These are phyloP conservation scores for Tadarida brasiliensis DNA, from an alignment of 2,797 vertebrate genomes.

Conservation along the genomic window DNA sequence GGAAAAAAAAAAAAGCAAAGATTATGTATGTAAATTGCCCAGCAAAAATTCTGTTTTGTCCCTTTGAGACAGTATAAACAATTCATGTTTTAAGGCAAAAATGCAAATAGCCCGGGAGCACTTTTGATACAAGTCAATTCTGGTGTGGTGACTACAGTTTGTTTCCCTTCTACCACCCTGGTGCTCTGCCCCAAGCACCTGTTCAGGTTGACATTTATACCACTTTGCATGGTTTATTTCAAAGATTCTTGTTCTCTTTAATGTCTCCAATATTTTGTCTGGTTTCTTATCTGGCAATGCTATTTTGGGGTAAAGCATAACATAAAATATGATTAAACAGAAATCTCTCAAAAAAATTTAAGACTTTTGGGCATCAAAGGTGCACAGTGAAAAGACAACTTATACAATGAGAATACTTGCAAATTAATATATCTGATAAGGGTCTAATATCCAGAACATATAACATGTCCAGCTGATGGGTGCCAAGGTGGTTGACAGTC, in stretches of 20 bases:
- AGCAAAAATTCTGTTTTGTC: neutral
- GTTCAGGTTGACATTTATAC: neutral
- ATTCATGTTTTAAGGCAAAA: constrained; percentile 26
- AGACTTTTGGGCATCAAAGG: neutral
- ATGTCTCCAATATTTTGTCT: neutral
- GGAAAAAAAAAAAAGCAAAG: neutral
- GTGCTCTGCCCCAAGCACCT: neutral
- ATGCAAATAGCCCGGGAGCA: neutral
- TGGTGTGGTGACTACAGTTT: neutral
- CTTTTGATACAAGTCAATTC: neutral
- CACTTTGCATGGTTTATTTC: neutral
- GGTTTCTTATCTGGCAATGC: neutral
- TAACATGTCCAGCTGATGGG: neutral
- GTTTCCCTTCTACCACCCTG: neutral
- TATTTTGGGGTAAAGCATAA: neutral
- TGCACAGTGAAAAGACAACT: neutral
- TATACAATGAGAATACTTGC: neutral
- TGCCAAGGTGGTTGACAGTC: neutral
- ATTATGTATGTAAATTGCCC: neutral
- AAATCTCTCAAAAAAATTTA: neutral
- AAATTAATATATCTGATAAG: neutral
- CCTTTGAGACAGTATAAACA: neutral
- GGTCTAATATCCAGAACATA: neutral
- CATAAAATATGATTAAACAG: neutral
- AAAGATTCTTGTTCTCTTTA: constrained; percentile 3